Evolutionary conservation across 2,113 vertebrate species (phyloP).

Genomic region (Pleuronectes platessa): DNA sequence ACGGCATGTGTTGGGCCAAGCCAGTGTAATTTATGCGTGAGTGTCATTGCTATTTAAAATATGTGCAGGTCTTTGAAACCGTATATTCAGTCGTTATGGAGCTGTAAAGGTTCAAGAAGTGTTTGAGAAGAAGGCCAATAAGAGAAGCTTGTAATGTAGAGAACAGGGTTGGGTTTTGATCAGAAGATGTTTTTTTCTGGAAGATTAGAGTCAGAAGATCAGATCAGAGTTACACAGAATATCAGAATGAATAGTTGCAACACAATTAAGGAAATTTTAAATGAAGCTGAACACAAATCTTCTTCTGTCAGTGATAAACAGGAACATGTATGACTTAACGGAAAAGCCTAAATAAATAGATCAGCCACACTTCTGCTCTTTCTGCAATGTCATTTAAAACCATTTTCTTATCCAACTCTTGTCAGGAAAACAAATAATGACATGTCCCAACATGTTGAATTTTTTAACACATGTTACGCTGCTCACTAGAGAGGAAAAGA

Average conservation of each 20-base stretch:
- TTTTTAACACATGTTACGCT: not conserved
- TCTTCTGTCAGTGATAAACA: no score
- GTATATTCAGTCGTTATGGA: constrained; percentile 2
- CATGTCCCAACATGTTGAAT: not conserved
- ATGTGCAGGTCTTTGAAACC: constrained; percentile 7
- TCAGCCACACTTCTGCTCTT: no score
- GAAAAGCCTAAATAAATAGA: no score
- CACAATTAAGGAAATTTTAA: no score
- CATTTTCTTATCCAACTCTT: not conserved
- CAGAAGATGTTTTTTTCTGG: not conserved
- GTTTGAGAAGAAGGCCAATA: not conserved
- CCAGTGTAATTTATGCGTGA: not conserved
- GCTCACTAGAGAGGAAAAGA: not conserved
- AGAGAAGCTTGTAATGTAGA: not conserved
- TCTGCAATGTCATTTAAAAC: not conserved
- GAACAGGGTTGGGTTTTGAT: not conserved
- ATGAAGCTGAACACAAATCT: no score
- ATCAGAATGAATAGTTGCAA: no score
- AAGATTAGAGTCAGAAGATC: no score
- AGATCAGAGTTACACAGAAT: no score
- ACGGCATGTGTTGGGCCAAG: not conserved
- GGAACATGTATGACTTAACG: no score
- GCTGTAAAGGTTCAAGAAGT: not conserved
- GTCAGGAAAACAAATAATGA: not conserved
- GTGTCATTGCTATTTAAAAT: constrained; percentile 18